Percentiles rank a stretch among this genome's conserved stretches.
Conservation (phyloP, 2,797 vertebrate species). For the Apogon talboti region DNA sequence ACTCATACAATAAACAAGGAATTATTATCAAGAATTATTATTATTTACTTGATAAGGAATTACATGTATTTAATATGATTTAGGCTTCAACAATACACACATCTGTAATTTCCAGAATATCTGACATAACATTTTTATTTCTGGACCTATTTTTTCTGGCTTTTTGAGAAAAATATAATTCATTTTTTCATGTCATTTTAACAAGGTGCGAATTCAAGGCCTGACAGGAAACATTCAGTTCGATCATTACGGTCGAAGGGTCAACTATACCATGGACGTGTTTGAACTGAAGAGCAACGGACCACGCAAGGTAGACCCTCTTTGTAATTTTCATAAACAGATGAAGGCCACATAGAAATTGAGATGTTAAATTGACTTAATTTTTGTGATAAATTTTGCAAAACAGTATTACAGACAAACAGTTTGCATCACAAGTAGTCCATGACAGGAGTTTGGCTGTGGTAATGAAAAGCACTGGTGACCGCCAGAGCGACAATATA, state of each 20-base stretch:
- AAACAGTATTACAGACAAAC: too few relatives aligned
- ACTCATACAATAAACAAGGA: too few relatives aligned
- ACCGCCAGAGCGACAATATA: not conserved
- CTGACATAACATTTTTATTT: not conserved
- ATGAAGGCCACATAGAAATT: not conserved
- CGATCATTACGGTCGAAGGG: conserved; percentile 95
- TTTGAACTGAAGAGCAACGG: conserved; percentile 96
- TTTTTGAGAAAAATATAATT: not conserved
- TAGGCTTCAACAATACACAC: too few relatives aligned
- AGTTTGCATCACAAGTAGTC: too few relatives aligned
- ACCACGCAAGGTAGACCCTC: conserved; percentile 89
- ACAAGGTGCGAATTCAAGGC: conserved; percentile 95
- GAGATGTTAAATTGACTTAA: not conserved
- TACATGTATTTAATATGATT: too few relatives aligned
- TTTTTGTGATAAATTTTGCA: not conserved
- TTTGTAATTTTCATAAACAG: not conserved
- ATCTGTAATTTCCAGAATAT: too few relatives aligned
- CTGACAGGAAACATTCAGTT: conserved; percentile 98
- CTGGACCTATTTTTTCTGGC: not conserved
- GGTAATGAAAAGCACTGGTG: not conserved
- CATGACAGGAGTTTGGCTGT: too few relatives aligned
- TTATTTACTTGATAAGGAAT: too few relatives aligned
- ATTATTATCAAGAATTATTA: too few relatives aligned
- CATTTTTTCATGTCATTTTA: conserved; percentile 27
- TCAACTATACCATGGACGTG: conserved; percentile 98